Evolutionary conservation across 2,113 vertebrate genomes (phyloP), one percentile per base, ranked within the genome.

Genomic region (Zosterops hypoxanthus): DNA sequence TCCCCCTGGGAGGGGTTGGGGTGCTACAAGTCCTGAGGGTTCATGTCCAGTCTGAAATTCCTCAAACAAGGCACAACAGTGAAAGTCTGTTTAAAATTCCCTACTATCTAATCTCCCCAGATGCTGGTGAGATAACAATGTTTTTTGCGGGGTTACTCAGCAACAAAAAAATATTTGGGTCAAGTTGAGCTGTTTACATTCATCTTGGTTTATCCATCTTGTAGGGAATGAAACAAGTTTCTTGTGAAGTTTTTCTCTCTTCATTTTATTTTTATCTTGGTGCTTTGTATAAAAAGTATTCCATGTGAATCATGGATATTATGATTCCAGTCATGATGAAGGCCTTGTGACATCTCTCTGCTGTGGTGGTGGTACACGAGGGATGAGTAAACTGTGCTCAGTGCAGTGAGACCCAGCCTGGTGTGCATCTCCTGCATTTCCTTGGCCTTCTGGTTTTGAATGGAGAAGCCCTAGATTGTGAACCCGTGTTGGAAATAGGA

Each of bases 131-230:
- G 70, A 95, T 90, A 90, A 88, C 91, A 83, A 85, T 49, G 33
- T 82, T 96, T 93, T 96, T 96, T 94, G 79, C 11, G 6, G 73
- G 88, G 97, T 98, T 97, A 96, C 97, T 96, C 86, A 50, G 97
- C 97, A 98, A 98, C 86, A 9, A 73, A 81, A 95, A 97, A 97
- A 97, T 97, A 97, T 98, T 97, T 97, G 95, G 95, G 96, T 94
- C 96, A 92, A 86, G 73, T 77, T 91, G 96, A 88, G 91, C 86
- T 94, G 92, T 94, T 97, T 76, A 94, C 84, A 88, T 96, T 97
- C 17, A 4, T 56, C 57, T 94, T 73, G 60, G 76, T 94, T 96
- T 93, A 95, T 91, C 65, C 91, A 72, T 96, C 95, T 97, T 77
- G 66, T 78, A 61, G 85, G 82, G 84, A 94, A 94, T 71, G 83